A percentile compares a stretch with the other conserved stretches of the same genome.
Evolutionary conservation across 2,797 vertebrate species (phyloP).

Genomic region (Smutsia gigantea): DNA sequence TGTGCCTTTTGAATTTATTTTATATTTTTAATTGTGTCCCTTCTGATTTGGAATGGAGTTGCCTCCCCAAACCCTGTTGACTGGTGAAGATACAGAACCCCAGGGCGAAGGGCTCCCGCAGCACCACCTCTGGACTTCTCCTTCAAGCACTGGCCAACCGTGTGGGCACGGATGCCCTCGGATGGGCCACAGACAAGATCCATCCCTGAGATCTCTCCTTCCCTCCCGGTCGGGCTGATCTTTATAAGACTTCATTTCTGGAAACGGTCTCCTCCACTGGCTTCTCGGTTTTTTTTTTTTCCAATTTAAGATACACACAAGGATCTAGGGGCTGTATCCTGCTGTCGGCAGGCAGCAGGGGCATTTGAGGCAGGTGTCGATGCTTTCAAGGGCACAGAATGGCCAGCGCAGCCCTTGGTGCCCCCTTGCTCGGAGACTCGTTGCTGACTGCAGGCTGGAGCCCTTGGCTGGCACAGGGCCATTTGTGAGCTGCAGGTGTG

Average conservation of each 20-base stretch:
- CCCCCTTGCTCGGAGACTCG: neutral
- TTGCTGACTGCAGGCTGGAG: neutral
- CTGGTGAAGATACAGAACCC: neutral
- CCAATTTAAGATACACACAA: neutral
- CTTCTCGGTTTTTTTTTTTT: neutral
- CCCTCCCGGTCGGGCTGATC: neutral
- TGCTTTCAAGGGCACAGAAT: neutral
- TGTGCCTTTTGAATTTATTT: neutral
- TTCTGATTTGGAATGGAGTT: neutral
- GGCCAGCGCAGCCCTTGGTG: neutral
- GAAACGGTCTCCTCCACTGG: neutral
- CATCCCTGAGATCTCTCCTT: accelerated
- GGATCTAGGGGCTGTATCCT: accelerated
- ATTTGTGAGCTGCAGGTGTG: neutral
- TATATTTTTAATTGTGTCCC: neutral
- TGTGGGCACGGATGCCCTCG: no score
- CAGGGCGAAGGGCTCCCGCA: neutral
- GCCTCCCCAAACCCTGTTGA: neutral
- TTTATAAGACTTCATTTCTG: neutral
- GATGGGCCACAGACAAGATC: accelerated
- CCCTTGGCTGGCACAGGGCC: neutral
- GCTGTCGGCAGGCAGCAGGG: neutral
- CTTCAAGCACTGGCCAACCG: accelerated
- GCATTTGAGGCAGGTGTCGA: neutral
- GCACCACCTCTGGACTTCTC: accelerated